Evolutionary conservation across 2,113 vertebrate genomes (phyloP), one percentile per base, ranked within the genome.

Genomic region (Pteropus alecto): DNA sequence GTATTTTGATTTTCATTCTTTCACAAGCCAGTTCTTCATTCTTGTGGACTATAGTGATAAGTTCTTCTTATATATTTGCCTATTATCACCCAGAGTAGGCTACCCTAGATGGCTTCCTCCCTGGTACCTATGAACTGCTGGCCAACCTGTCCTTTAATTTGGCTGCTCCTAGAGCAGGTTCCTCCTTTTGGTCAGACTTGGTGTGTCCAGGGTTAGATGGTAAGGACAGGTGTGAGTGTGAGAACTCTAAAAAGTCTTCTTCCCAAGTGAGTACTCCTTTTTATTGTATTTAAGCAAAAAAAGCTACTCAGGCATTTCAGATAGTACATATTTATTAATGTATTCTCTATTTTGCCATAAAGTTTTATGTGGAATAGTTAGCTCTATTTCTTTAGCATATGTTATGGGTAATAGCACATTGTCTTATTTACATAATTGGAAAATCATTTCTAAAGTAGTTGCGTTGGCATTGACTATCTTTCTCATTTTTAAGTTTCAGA

Each of bases 401-500:
- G 12, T 58, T 90, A 51, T 5, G 9, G 22, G n/a, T 87, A 93
- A 61, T 71, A 96, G 10, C 22, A 35, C 8, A 28, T 68, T 82
- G 5, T 90, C 46, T 93, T 68, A 61, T 54, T 76, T 89, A 16
- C 2, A 16, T 83, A 84, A 48, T 24, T 87, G 58, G 63, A 93
- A 87, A 56, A 35, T 81, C 33, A 84, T 46, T 82, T 87, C 41
- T 54, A 82, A 78, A 61, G 60, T 56, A 70, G 28, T 77, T 77
- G 30, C 90, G 12, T 54, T 95, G 43, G 11, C 35, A 74, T 76
- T 67, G 71, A 84, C 51, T 76, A 15, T 71, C 51, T 93, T 14
- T 71, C 54, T 93, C 22, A 82, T 33, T 88, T 87, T 91, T 84
- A n/a, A 65, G 26, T 95, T 76, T 92, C 16, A 94, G 90, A 91